Conservation (phyloP, 30 jellyfish, hydroid and myxozoan species). For the Clytia hemisphaerica region DNA sequence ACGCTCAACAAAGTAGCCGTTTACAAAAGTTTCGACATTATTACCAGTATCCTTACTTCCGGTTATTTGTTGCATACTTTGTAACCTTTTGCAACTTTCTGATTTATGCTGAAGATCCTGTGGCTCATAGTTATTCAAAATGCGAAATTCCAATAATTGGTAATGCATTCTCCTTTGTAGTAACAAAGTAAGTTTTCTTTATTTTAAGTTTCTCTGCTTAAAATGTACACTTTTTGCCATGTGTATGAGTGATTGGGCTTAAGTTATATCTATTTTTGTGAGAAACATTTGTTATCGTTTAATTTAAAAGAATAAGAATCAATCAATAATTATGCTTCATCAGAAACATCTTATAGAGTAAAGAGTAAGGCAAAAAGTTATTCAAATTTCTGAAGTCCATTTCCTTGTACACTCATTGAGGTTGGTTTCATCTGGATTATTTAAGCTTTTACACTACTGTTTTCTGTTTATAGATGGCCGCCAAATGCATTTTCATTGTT, state of each 20-base stretch:
- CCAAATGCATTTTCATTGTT: constrained; percentile 60
- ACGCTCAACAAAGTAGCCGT: constrained; percentile 25
- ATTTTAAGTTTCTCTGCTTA: no score
- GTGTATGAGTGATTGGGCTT: no score
- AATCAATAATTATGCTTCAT: not conserved
- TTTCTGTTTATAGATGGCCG: constrained; percentile 51
- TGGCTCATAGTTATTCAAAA: constrained; percentile 74
- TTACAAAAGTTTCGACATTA: constrained; percentile 34
- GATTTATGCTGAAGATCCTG: constrained; percentile 95
- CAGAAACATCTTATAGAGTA: not conserved
- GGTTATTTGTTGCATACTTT: constrained; percentile 72
- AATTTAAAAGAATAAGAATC: no score
- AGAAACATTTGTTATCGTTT: no score
- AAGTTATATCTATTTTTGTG: no score
- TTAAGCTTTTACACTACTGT: not conserved
- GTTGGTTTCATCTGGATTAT: not conserved
- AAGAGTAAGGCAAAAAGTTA: not conserved
- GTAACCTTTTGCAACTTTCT: constrained; percentile 75
- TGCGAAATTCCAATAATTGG: constrained; percentile 78
- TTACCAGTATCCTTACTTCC: constrained; percentile 72
- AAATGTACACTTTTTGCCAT: no score
- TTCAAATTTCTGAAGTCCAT: not conserved
- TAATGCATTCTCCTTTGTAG: constrained; percentile 70
- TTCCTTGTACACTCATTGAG: not conserved
- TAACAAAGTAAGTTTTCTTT: constrained; percentile 49